Conservation (phyloP, 64 coral and sea anemone species). For the Trachythela sp. region DNA sequence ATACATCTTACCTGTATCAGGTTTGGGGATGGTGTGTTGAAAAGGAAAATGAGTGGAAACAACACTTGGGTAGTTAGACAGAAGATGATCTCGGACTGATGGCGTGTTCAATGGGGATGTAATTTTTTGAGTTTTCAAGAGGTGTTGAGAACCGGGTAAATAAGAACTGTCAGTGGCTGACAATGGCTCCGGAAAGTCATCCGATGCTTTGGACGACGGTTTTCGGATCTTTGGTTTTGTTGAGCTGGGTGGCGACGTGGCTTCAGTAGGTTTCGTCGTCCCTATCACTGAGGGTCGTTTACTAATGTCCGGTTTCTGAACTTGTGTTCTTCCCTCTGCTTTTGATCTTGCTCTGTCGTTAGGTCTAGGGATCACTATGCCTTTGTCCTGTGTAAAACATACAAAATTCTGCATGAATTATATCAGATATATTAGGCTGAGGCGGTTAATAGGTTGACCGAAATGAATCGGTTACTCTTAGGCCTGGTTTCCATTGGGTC, state of each 20-base stretch:
- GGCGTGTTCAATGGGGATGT: not conserved
- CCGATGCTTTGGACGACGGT: not conserved
- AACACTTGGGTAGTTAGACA: not conserved
- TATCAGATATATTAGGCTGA: no score
- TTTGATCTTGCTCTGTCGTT: conserved; percentile 6
- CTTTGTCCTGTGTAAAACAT: not conserved
- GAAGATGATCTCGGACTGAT: not conserved
- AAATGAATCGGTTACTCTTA: no score
- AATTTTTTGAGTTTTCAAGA: not conserved
- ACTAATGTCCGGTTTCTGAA: not conserved
- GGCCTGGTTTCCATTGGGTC: no score
- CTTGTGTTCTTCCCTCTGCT: not conserved
- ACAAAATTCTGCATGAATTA: not conserved
- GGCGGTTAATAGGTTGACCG: no score
- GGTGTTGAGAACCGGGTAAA: not conserved
- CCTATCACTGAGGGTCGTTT: not conserved
- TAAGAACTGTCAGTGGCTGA: not conserved
- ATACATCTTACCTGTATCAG: not conserved
- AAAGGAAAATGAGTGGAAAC: not conserved
- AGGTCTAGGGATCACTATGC: not conserved
- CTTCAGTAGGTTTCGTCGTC: not conserved
- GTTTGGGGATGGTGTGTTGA: not conserved
- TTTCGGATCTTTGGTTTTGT: not conserved
- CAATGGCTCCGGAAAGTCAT: not conserved
- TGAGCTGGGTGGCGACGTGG: not conserved